These are phyloP conservation scores for Apodemia duryi DNA, from an alignment of 2,888 invertebrate species.

Conservation along the genomic window DNA sequence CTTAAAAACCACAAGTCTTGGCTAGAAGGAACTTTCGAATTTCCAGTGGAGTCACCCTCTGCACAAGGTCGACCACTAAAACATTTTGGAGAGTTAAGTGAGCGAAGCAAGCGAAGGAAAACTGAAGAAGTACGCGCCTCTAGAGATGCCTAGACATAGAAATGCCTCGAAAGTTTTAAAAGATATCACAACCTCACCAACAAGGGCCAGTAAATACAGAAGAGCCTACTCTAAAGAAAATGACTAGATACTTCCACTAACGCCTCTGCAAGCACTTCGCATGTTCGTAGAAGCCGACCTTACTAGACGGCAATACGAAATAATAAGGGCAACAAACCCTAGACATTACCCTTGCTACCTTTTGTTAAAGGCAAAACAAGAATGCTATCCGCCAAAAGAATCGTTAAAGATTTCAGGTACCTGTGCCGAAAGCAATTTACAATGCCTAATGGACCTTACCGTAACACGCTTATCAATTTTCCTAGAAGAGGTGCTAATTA, in stretches of 20 bases:
- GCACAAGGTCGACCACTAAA: constrained; percentile 21
- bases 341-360: constrained; percentile 23
- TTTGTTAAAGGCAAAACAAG: constrained; percentile 24
- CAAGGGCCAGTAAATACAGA: constrained; percentile 17
- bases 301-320: constrained; percentile 21
- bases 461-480: constrained; percentile 11
- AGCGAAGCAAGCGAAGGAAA: constrained; percentile 24
- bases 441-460: constrained; percentile 17
- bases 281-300: constrained; percentile 22
- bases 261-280: constrained; percentile 16
- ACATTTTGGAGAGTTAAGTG: constrained; percentile 20
- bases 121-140: constrained; percentile 20
- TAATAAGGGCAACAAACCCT: constrained; percentile 15
- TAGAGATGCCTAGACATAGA: constrained; percentile 17
- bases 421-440: constrained; percentile 24
- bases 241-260: constrained; percentile 6
- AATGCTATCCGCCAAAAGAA: constrained; percentile 24
- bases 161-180: constrained; percentile 21
- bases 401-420: constrained; percentile 23
- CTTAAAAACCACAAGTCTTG: constrained; percentile 24
- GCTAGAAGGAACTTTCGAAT: constrained; percentile 26
- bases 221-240: constrained; percentile 16
- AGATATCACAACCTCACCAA: constrained; percentile 22
- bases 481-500: constrained; percentile 10
- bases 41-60: constrained; percentile 19